phyloP scores from a whole-genome alignment of 2,113 vertebrate genomes.

The Hippocampus guttulatus region DNA sequence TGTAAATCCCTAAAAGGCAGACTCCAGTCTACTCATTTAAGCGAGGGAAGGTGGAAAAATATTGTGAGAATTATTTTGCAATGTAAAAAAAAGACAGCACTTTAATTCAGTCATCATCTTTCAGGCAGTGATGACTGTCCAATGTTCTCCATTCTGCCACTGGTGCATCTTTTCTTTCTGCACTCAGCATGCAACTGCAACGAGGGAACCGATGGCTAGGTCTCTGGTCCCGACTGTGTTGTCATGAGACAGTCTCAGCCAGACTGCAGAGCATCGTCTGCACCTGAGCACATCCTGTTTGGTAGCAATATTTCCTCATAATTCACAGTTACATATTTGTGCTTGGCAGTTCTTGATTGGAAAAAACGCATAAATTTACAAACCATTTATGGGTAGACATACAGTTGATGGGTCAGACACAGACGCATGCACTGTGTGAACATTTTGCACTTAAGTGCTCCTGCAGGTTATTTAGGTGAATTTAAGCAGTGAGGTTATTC shows the following conservation, averaged over 20 bases:
- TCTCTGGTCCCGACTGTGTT: conserved; percentile 1
- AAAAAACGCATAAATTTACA: conserved; percentile 3
- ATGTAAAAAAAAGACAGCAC: conserved; percentile 29
- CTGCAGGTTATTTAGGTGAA: conserved; percentile 32
- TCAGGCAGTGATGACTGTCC: conserved; percentile 16
- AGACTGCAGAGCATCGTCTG: conserved; percentile 9
- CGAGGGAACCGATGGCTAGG: conserved; percentile 9
- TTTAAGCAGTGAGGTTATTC: conserved; percentile 38
- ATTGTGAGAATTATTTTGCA: conserved; percentile 36
- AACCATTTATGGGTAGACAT: conserved; percentile 1
- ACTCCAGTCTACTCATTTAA: conserved; percentile 14
- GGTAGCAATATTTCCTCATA: conserved; percentile 28
- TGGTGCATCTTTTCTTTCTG: conserved; percentile 32
- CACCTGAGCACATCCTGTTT: conserved; percentile 32
- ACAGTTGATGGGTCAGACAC: conserved; percentile 13
- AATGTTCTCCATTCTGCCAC: conserved; percentile 29
- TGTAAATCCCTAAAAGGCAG: conserved; percentile 14
- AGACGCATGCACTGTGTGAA: background rate
- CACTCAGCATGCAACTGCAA: conserved; percentile 34
- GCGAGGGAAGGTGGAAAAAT: conserved; percentile 15
- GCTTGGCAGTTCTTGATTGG: conserved; percentile 4
- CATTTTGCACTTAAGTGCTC: background rate
- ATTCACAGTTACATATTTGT: conserved; percentile 13
- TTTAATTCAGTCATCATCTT: conserved; percentile 41
- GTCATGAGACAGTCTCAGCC: conserved; percentile 17